phyloP scores from a whole-genome alignment of 2,797 vertebrate species.

The Catostomus latipinnis region DNA sequence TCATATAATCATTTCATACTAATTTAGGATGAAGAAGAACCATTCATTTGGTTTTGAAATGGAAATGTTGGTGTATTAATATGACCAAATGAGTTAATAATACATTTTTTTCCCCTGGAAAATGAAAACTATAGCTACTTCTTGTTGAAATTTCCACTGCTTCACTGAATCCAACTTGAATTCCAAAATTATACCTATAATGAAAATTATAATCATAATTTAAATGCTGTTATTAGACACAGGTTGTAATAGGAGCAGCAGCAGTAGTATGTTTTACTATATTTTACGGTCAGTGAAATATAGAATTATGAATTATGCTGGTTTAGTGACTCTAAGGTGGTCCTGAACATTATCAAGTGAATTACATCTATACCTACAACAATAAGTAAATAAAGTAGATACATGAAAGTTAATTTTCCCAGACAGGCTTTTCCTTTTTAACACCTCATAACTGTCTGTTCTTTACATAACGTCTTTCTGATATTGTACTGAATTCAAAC shows the following conservation, averaged over 20 bases:
- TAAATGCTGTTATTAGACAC: slow-evolving; percentile 26
- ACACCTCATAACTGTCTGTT: background rate
- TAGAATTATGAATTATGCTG: background rate
- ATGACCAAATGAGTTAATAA: slow-evolving; percentile 37
- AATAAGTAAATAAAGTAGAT: background rate
- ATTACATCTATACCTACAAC: background rate
- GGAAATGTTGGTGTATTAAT: slow-evolving; percentile 36
- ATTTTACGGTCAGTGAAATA: slow-evolving; percentile 11
- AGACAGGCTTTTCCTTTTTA: background rate
- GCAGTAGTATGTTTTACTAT: background rate
- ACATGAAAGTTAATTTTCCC: background rate
- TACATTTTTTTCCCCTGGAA: slow-evolving; percentile 16
- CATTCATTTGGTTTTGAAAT: slow-evolving; percentile 67
- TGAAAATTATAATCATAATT: slow-evolving; percentile 29
- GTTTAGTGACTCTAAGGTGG: background rate
- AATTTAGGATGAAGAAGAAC: slow-evolving; percentile 72
- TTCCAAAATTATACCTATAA: slow-evolving; percentile 16
- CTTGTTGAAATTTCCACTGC: slow-evolving; percentile 28
- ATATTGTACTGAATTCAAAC: background rate
- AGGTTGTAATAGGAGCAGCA: background rate
- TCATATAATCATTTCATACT: slow-evolving; percentile 73
- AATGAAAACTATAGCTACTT: slow-evolving; percentile 29
- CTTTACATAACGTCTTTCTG: background rate
- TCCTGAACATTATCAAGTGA: background rate
- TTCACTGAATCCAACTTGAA: slow-evolving; percentile 7